phyloP scores from a whole-genome alignment of 2,113 vertebrate genomes.

The Fulmarus glacialis region DNA sequence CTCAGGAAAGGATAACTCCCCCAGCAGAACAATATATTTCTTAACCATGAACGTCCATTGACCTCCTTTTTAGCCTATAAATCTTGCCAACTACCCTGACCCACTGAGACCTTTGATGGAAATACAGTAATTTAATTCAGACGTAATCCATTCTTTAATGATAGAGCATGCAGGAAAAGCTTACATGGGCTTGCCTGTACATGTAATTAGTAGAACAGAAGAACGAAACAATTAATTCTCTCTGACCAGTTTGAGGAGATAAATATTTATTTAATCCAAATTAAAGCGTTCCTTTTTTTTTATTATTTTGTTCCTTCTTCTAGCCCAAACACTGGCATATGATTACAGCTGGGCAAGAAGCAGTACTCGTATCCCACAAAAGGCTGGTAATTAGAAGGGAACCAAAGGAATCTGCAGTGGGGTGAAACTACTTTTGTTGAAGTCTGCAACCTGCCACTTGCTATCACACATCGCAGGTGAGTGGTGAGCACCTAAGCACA shows the following conservation, averaged over 20 bases:
- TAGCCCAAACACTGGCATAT: neutral
- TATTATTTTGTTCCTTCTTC: neutral
- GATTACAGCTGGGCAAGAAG: neutral
- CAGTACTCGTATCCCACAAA: neutral
- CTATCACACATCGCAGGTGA: neutral
- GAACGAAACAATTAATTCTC: constrained; percentile 36
- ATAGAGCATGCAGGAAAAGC: neutral
- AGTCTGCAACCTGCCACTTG: neutral
- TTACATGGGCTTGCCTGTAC: neutral
- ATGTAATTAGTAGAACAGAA: constrained; percentile 35
- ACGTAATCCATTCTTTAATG: constrained; percentile 32
- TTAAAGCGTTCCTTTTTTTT: neutral
- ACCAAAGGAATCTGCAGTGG: neutral
- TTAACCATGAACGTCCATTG: neutral
- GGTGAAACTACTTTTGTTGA: neutral
- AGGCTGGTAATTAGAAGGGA: neutral
- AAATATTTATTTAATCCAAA: constrained; percentile 40
- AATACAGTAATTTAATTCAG: constrained; percentile 30
- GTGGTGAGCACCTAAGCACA: neutral
- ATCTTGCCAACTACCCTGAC: constrained; percentile 21
- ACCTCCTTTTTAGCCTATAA: constrained; percentile 34
- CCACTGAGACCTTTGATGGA: constrained; percentile 2
- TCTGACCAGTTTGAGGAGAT: constrained; percentile 13
- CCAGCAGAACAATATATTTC: neutral
- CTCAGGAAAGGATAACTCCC: neutral